Evolutionary conservation across 2,888 invertebrate genomes (phyloP), one percentile per base, ranked within the genome.

Genomic region (Tetragonisca angustula): DNA sequence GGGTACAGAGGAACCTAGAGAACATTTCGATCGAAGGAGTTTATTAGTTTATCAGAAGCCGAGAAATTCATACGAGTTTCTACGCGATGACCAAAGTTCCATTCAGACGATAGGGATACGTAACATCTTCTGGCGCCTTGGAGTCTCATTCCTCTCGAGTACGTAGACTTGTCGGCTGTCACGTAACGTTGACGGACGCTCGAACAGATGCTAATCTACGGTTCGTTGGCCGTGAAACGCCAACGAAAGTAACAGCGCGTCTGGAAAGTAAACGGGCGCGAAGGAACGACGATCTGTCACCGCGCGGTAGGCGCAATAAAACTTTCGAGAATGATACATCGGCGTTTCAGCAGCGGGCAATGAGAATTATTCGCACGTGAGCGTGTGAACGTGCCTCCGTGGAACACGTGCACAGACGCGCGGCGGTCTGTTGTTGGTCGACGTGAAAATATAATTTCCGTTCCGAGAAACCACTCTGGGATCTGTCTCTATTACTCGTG

Each of bases 401-500:
- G 64, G 67, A 59, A 64, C 72, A 72, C 49, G 64, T 59, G 65
- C 68, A 68, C 52, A 32, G 43, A 59, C 50, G 27, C 43, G 43
- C 43, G 43, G 43, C 27, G 64, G 54, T 19, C 24, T 32, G 80
- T 68, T 68, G 78, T 78, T 73, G 68, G 64, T 2, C 79, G 81
- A 87, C 78, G 79, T 83, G 83, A 87, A 87, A 87, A 87, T 87
- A 87, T 87, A 76, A 87, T 87, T 87, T 87, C 87, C 86, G 87
- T 81, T 81, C 76, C 65, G 75, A 74, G 86, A 76, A 77, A 71
- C 77, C 73, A 43, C 72, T 56, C 70, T 67, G 62, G 80, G 73
- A 84, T 87, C 82, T 82, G 76, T 87, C 87, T 87, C 85, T 87
- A 87, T 87, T 87, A 81, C 87, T 69, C 74, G 82, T 32, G 43